Evolutionary conservation across 1,140 invertebrate species (phyloP).

Genomic region (Rhopalosiphum maidis): DNA sequence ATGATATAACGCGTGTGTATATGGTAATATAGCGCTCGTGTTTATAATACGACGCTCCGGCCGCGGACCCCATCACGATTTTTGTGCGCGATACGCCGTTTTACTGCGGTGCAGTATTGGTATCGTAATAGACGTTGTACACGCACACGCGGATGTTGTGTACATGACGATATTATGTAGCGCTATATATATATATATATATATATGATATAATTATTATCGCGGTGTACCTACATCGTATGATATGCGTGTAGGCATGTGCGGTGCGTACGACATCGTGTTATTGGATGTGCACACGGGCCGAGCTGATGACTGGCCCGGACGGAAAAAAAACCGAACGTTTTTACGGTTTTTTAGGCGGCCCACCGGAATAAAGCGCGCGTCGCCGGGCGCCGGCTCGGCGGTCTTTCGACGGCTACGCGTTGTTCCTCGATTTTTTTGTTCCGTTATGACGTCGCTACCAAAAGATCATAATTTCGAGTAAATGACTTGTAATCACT

Average conservation of each 20-base stretch:
- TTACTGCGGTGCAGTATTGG: not conserved
- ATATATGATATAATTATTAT: not conserved
- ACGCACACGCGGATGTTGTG: not conserved
- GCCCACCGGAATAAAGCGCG: too few species aligned
- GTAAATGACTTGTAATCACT: not conserved
- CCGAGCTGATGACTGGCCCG: not conserved
- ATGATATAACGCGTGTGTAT: not conserved
- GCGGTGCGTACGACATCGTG: not conserved
- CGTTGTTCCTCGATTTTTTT: not conserved
- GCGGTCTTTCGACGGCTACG: not conserved
- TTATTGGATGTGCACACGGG: not conserved
- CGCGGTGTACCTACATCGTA: too few species aligned
- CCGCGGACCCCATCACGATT: slow-evolving; percentile 14
- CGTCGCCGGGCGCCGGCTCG: too few species aligned
- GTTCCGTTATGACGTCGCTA: not conserved
- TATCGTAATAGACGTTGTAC: too few species aligned
- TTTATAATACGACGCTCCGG: not conserved
- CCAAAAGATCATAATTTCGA: not conserved
- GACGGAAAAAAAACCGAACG: not conserved
- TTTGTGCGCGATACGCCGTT: not conserved
- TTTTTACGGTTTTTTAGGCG: not conserved
- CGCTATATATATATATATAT: too few species aligned
- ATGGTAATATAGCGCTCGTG: not conserved
- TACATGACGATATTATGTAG: not conserved
- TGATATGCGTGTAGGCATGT: not conserved